phyloP scores from a whole-genome alignment of 2,888 invertebrate species.

The Anticlea derivata region DNA sequence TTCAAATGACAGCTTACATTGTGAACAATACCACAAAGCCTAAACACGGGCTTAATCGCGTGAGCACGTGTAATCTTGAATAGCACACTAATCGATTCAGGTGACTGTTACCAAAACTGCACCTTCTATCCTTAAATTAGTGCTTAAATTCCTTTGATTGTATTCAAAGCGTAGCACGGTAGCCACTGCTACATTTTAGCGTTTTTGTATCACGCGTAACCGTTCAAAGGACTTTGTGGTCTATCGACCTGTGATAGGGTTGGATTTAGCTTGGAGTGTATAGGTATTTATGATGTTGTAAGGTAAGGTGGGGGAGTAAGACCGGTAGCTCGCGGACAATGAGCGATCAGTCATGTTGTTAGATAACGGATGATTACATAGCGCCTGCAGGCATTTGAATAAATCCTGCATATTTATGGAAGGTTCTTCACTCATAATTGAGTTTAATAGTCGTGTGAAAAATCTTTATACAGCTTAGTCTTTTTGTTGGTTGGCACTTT shows the following conservation, averaged over 20 bases:
- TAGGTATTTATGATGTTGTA: slow-evolving; percentile 42
- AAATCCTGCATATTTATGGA: slow-evolving; percentile 34
- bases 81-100: slow-evolving; percentile 32
- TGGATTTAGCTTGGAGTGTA: slow-evolving; percentile 11
- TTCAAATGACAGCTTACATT: slow-evolving; percentile 48
- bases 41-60: slow-evolving; percentile 43
- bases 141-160: slow-evolving; percentile 9
- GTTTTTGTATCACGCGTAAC: slow-evolving; percentile 13
- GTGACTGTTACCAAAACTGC: slow-evolving; percentile 16
- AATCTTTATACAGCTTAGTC: not conserved
- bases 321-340: slow-evolving; percentile 79
- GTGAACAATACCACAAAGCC: slow-evolving; percentile 55
- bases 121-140: slow-evolving; percentile 10
- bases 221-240: not conserved
- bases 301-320: slow-evolving; percentile 50
- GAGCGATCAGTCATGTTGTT: slow-evolving; percentile 77
- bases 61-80: slow-evolving; percentile 47
- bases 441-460: slow-evolving; percentile 21
- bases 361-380: slow-evolving; percentile 71
- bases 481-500: not conserved
- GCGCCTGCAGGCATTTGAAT: slow-evolving; percentile 36
- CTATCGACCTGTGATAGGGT: slow-evolving; percentile 7
- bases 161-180: slow-evolving; percentile 22
- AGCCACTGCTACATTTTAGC: slow-evolving; percentile 23
- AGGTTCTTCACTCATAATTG: slow-evolving; percentile 23